Conservation (phyloP, 2,888 invertebrate species). For the Petrolisthes manimaculis region DNA sequence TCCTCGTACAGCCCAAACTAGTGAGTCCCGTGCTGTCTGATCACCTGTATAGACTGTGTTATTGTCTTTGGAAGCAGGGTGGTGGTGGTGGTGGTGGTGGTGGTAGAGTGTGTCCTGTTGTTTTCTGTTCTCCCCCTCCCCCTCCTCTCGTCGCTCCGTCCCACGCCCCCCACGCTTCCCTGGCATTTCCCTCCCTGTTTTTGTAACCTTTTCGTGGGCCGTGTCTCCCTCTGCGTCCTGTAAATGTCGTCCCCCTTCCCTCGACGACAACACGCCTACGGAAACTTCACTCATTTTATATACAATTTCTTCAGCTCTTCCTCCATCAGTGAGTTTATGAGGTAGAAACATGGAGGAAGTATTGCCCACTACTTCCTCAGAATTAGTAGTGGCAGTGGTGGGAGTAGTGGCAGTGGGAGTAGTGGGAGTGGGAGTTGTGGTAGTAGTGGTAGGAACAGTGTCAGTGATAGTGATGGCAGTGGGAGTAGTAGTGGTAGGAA, state of each 20-base stretch:
- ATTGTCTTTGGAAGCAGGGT: neutral
- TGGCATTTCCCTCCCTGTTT: neutral
- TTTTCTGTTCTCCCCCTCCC: neutral
- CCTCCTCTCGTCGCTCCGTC: neutral
- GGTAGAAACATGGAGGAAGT: conserved; percentile 2
- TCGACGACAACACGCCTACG: no score
- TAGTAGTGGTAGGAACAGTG: no score
- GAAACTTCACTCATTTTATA: no score
- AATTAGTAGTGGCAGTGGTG: no score
- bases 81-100: neutral
- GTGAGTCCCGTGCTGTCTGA: no score
- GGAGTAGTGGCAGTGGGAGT: no score
- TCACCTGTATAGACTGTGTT: neutral
- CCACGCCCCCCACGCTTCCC: neutral
- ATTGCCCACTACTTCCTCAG: neutral
- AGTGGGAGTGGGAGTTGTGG: no score
- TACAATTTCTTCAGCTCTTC: neutral
- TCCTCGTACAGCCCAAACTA: no score
- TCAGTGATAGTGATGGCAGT: no score
- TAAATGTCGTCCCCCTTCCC: no score
- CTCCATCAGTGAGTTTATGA: neutral
- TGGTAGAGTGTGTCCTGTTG: neutral
- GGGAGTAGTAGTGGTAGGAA: no score
- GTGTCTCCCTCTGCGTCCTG: no score
- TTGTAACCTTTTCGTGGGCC: neutral